phyloP scores from a whole-genome alignment of 2,113 vertebrate species.

The Sardina pilchardus region DNA sequence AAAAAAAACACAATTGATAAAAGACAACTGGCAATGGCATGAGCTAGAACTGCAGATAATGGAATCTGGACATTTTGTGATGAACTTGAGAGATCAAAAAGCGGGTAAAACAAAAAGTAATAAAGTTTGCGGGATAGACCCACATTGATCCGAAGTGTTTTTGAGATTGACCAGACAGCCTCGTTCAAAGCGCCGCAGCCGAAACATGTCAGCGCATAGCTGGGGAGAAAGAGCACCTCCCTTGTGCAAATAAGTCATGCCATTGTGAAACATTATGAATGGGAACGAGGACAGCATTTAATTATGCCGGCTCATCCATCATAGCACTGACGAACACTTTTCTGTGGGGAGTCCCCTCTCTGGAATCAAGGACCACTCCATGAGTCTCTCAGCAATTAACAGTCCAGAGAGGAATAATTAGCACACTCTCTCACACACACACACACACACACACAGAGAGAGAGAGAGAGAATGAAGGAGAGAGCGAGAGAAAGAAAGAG shows the following conservation, averaged over 20 bases:
- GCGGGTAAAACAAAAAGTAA: conserved; percentile 8
- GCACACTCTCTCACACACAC: not conserved
- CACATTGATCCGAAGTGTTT: conserved; percentile 16
- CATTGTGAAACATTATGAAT: conserved; percentile 44
- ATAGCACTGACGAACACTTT: not conserved
- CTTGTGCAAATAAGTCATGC: conserved; percentile 7
- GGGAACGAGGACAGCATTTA: conserved; percentile 24
- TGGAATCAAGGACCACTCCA: not conserved
- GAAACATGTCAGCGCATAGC: conserved; percentile 15
- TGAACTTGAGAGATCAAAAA: conserved; percentile 9
- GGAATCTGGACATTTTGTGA: not conserved
- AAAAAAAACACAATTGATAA: not conserved
- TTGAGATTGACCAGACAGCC: conserved; percentile 30
- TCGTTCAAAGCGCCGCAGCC: not conserved
- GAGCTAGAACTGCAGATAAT: not conserved
- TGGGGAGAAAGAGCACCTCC: not conserved
- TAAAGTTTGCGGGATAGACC: not conserved
- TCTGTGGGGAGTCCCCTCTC: not conserved
- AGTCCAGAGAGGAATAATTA: not conserved
- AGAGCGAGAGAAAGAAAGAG: not conserved
- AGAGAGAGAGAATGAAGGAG: not conserved
- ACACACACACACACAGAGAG: not conserved
- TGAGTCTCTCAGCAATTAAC: not conserved
- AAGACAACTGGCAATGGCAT: not conserved
- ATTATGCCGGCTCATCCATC: conserved; percentile 28